These are phyloP conservation scores for Tiphia femorata DNA, from an alignment of 2,888 invertebrate species.

Conservation along the genomic window DNA sequence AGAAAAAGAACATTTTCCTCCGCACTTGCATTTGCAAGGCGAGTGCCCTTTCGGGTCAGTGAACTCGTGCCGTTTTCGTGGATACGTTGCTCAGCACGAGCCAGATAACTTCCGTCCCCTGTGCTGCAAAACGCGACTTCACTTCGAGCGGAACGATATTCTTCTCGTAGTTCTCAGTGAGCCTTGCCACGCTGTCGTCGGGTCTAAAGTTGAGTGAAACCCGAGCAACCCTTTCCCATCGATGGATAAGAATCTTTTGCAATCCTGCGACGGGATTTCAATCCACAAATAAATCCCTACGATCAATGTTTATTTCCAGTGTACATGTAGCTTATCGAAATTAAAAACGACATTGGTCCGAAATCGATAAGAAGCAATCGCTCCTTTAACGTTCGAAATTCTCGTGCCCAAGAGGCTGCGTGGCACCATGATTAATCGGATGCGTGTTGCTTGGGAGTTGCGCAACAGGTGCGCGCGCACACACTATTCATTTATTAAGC, in stretches of 20 bases:
- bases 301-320: too few relatives aligned
- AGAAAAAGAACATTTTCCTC: constrained; percentile 17
- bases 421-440: constrained; percentile 32
- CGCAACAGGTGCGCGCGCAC: constrained; percentile 34
- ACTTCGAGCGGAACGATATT: constrained; percentile 38
- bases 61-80: constrained; percentile 33
- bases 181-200: too few relatives aligned
- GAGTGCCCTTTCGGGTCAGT: constrained; percentile 33
- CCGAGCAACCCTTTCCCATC: too few relatives aligned
- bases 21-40: constrained; percentile 10
- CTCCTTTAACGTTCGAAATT: neutral
- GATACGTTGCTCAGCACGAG: constrained; percentile 22
- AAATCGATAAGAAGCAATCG: too few relatives aligned
- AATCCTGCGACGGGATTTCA: too few relatives aligned
- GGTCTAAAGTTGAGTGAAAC: too few relatives aligned
- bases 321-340: too few relatives aligned
- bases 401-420: neutral
- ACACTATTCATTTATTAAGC: neutral
- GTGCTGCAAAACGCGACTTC: constrained; percentile 31
- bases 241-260: too few relatives aligned
- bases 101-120: constrained; percentile 32
- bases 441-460: constrained; percentile 20
- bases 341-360: too few relatives aligned
- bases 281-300: too few relatives aligned
- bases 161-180: too few relatives aligned